These are phyloP conservation scores for Botia kubotai DNA, from an alignment of 2,797 vertebrate genomes.

Conservation along the genomic window DNA sequence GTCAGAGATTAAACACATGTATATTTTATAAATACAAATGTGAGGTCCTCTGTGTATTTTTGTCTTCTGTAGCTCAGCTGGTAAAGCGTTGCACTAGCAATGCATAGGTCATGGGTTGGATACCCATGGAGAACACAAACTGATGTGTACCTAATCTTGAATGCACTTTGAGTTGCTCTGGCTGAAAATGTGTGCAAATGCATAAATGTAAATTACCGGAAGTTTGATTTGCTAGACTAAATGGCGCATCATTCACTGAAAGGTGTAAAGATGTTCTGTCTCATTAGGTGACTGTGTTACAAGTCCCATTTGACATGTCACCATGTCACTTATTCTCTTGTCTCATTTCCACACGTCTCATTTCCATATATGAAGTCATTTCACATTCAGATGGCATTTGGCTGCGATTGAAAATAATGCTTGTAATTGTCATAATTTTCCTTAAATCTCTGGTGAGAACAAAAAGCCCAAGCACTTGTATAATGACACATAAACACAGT, in stretches of 20 bases:
- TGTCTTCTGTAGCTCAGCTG: neutral
- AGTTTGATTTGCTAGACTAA: neutral
- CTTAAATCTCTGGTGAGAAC: slow-evolving; percentile 27
- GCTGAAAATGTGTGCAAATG: neutral
- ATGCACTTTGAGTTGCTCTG: neutral
- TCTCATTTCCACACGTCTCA: slow-evolving; percentile 40
- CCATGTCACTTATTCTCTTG: slow-evolving; percentile 32
- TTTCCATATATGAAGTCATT: slow-evolving; percentile 34
- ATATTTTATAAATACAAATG: neutral
- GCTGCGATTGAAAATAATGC: slow-evolving; percentile 41
- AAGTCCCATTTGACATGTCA: neutral
- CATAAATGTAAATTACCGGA: neutral
- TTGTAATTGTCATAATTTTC: slow-evolving; percentile 37
- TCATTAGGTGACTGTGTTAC: slow-evolving; percentile 11
- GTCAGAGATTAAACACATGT: neutral
- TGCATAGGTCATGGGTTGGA: too few species aligned
- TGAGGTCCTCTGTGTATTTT: neutral
- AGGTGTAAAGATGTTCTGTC: slow-evolving; percentile 2
- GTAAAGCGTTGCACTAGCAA: too few species aligned
- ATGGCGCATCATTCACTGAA: slow-evolving; percentile 11
- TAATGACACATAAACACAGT: slow-evolving; percentile 62
- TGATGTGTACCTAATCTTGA: too few species aligned
- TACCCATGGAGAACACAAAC: too few species aligned
- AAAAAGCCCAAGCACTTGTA: slow-evolving; percentile 34
- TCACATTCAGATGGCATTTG: slow-evolving; percentile 44